Base-by-base conservation (phyloP, 1,140 invertebrate genomes). In the Battus philenor region DNA sequence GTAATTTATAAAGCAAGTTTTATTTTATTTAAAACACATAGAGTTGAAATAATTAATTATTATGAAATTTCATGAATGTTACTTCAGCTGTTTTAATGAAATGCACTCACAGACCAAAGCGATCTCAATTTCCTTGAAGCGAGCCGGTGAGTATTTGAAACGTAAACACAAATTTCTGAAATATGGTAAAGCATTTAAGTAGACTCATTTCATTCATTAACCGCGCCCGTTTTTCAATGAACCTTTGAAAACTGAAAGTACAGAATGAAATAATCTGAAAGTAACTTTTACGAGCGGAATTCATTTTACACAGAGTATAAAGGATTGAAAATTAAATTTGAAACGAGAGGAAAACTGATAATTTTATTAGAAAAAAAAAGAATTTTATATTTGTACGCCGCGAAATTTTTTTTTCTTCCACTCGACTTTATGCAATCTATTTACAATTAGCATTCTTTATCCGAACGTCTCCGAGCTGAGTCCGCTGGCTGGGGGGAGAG, bases 371-470 rank as follows among this genome's bases (percentile, higher is more conserved):
- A 18, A 17, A 17, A 36, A 17, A 36, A 20, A 15, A n/a, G 3
- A 18, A 18, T 20, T 22, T 36, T 10, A 18, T 9, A 32, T 31
- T 15, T 15, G 16, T 33, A 17, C 9, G 15, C 8, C 15, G n/a
- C 1, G 20, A 2, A 9, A 17, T 16, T 26, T 29, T 27, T 16
- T 1, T 29, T 16, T 16, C 22, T 41, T 27, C 24, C 16, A 41
- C 16, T 44, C 16, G 20, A 47, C 46, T 36, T 50, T 55, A 48
- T 55, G 48, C 43, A 52, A 51, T 50, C 49, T 47, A 55, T 50
- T 58, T 52, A 56, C 54, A 58, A 56, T 65, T 61, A 65, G 54
- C 54, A 65, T 65, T 65, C 54, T 44, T 61, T 43, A 41, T 41
- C 50, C 47, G 34, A 43, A 52, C 50, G 49, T 50, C 50, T 50